Percentiles rank a stretch among this genome's conserved stretches.
Evolutionary conservation across 2,888 invertebrate species (phyloP).

Genomic region (Serripes groenlandicus): DNA sequence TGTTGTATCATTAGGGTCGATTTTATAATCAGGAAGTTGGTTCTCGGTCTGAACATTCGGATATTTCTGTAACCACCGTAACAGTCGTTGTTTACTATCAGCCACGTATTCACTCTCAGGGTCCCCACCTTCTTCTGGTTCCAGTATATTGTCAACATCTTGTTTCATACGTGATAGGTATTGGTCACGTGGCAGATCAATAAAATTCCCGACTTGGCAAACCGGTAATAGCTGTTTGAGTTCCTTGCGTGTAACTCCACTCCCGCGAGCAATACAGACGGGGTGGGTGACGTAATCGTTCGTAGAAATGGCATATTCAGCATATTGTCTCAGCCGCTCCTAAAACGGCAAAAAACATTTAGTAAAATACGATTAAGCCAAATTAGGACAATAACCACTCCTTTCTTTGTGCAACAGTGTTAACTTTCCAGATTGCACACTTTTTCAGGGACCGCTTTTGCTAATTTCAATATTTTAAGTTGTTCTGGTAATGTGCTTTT

Average conservation of each 20-base stretch:
- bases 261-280: conserved; percentile 4
- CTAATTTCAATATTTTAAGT: too few species aligned
- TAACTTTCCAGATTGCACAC: too few species aligned
- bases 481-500: too few species aligned
- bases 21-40: neutral
- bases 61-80: conserved; percentile 68
- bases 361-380: too few species aligned
- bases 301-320: neutral
- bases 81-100: conserved; percentile 66
- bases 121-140: conserved; percentile 7
- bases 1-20: conserved; percentile 65
- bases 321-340: conserved; percentile 6
- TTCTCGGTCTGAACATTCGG: conserved; percentile 40
- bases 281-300: conserved; percentile 8
- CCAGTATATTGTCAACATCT: conserved; percentile 36
- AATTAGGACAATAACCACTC: too few species aligned
- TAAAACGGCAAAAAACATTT: conserved; percentile 29
- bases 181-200: conserved; percentile 30
- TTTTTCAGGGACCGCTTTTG: too few species aligned
- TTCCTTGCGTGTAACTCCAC: conserved; percentile 44
- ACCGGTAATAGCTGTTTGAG: conserved; percentile 25
- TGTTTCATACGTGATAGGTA: conserved; percentile 41
- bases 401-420: too few species aligned
- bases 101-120: conserved; percentile 27
- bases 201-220: conserved; percentile 39